These are phyloP conservation scores for Cyanocitta stelleri DNA, from an alignment of 2,113 vertebrate genomes.

Conservation along the genomic window DNA sequence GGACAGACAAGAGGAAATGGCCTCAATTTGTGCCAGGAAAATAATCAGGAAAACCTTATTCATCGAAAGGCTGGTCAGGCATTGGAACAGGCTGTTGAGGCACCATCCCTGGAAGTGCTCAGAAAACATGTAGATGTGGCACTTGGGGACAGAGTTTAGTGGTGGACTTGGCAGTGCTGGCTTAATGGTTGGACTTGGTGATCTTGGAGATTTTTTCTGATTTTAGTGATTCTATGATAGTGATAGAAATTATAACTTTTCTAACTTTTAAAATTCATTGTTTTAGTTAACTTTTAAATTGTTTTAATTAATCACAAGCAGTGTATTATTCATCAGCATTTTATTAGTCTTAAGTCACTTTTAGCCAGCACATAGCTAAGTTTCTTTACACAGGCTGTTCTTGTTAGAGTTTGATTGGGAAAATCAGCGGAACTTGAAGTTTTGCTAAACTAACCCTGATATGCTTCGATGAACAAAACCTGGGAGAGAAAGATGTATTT, in stretches of 20 bases:
- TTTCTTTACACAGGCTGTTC: not conserved
- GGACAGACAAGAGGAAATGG: not conserved
- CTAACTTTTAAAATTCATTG: not conserved
- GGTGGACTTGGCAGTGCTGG: not conserved
- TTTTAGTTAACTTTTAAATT: not conserved
- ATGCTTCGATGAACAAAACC: not conserved
- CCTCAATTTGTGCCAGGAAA: not conserved
- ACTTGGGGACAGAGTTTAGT: not conserved
- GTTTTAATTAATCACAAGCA: not conserved
- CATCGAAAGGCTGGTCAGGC: not conserved
- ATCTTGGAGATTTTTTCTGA: not conserved
- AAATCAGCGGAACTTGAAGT: not conserved
- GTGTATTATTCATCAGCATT: not conserved
- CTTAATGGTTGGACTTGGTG: accelerated
- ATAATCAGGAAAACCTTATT: not conserved
- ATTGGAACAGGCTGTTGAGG: not conserved
- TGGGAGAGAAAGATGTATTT: not conserved
- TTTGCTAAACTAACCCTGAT: not conserved
- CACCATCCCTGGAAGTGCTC: not conserved
- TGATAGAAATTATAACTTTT: not conserved
- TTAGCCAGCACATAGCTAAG: accelerated
- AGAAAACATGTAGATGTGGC: not conserved
- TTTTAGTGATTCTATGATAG: not conserved
- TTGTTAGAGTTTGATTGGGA: not conserved
- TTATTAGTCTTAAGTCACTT: not conserved